Base-by-base conservation (phyloP, 2,113 vertebrate genomes). In the Alosa alosa region DNA sequence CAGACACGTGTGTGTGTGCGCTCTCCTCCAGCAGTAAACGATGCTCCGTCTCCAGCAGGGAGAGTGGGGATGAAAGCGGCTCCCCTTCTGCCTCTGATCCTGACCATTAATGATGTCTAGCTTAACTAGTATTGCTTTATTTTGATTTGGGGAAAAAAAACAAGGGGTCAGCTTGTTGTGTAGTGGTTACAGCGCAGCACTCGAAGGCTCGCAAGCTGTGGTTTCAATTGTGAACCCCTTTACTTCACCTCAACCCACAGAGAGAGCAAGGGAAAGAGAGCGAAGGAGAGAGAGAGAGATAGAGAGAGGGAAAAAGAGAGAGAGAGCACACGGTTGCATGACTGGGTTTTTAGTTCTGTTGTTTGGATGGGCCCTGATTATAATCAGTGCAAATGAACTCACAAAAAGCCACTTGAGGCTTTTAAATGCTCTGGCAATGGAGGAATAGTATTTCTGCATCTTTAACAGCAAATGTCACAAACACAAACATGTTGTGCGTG, bases 41-140 rank as follows among this genome's bases (percentile, higher is more conserved):
- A 92, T 93, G 93, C 88, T 90, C 94, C 88, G 91, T 93, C 92
- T 94, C 93, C 94, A 94, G 92, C 93, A 93, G 94, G 91, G 57
- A n/a, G 20, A 36, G 31, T 81, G 87, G 86, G 91, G 93, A 94
- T 93, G 90, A 95, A 94, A 95, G 93, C 88, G 88, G 91, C 91
- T 91, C 91, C 90, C 86, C 91, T 92, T 93, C 89, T 92, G 93
- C 86, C 92, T 94, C 90, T 94, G 94, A 95, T 93, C 94, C 91
- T 87, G 86, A 89, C 72, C 90, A 94, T 94, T 95, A 95, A 94
- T 94, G 93, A 93, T 93, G 91, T 90, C 88, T 92, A 86, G 90
- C 91, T 93, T 78, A 78, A 78, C 72, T 78, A 78, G 72, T 11
- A 78, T 78, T 92, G 93, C 92, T 92, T 92, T 90, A 89, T 93